These are phyloP conservation scores for Muricea muricata DNA, from an alignment of 92 coral and sea anemone species.

Conservation along the genomic window DNA sequence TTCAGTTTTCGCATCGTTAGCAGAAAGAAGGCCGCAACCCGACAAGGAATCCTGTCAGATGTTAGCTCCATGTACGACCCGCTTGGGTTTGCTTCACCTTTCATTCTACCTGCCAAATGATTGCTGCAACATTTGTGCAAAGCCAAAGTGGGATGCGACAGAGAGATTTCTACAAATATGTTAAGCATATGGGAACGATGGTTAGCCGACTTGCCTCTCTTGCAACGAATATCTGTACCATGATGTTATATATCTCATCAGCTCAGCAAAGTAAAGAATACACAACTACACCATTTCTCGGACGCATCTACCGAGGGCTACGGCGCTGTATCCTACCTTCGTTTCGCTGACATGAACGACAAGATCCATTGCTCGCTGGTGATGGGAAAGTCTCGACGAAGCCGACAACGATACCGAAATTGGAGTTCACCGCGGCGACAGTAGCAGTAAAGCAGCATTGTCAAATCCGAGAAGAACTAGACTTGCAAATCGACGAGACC, in stretches of 20 bases:
- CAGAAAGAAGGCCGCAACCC: constrained; percentile 17
- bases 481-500: not conserved
- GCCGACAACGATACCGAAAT: not conserved
- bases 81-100: constrained; percentile 21
- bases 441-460: not conserved
- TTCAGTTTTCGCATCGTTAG: not conserved
- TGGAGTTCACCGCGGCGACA: constrained; percentile 20
- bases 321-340: constrained; percentile 20
- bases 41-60: constrained; percentile 38
- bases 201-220: constrained; percentile 21
- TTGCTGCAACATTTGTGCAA: constrained; percentile 32
- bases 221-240: not conserved
- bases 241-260: no score
- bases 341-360: not conserved
- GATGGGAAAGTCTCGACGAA: constrained; percentile 11
- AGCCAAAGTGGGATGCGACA: constrained; percentile 42
- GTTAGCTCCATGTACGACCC: constrained; percentile 46
- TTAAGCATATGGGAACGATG: not conserved
- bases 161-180: not conserved
- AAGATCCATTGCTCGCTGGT: not conserved
- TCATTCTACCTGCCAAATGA: constrained; percentile 14
- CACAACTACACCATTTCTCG: no score
- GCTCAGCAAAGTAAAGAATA: no score
- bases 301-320: constrained; percentile 15
- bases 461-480: not conserved